Evolutionary conservation across 2,797 vertebrate species (phyloP), one percentile per base, ranked within the genome.

Genomic region (Bradypodion ventrale): DNA sequence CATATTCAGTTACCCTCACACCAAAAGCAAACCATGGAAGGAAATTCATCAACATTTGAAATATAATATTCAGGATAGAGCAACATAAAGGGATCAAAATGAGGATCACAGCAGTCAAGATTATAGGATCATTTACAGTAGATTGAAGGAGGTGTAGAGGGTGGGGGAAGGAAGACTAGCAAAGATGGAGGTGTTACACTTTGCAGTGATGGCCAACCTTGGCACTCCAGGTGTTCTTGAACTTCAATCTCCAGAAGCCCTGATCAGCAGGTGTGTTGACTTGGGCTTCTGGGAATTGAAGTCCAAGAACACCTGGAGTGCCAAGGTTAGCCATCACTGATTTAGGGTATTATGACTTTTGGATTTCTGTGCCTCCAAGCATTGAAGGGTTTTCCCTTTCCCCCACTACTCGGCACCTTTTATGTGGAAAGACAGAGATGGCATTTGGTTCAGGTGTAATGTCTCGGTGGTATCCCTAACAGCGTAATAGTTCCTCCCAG

Each of bases 401-500:
- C 70, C 68, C 74, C 6, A 13, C 6, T 42, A n/a, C 15, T 13
- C 0, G 78, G 83, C 85, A 59, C 49, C 60, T 12, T 1, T 56
- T 0, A 9, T 84, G 9, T 42, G 1, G 0, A 0, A 66, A 63
- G 40, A 66, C 32, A 3, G 52, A 40, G 81, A 68, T 5, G 12
- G 77, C 1, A 12, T 2, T 0, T 0, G 37, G n/a, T 46, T 72
- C 70, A 3, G 19, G 16, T 1, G n/a, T 59, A 5, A 56, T 15
- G 52, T n/a, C 35, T 42, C 72, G 85, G 13, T 0, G 13, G 35
- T 37, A 46, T 96, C 91, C 96, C 83, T 95, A 94, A 85, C 85
- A 93, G 62, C 97, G 96, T 65, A 99, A 97, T 81, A 99, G 96
- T 83, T 98, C 98, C 91, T 99, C 98, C 98, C 98, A 99, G 81